Percentiles rank a stretch among this genome's conserved stretches.
These are phyloP conservation scores for Drosophila repleta DNA, from an alignment of 1,140 invertebrate genomes.

Conservation along the genomic window DNA sequence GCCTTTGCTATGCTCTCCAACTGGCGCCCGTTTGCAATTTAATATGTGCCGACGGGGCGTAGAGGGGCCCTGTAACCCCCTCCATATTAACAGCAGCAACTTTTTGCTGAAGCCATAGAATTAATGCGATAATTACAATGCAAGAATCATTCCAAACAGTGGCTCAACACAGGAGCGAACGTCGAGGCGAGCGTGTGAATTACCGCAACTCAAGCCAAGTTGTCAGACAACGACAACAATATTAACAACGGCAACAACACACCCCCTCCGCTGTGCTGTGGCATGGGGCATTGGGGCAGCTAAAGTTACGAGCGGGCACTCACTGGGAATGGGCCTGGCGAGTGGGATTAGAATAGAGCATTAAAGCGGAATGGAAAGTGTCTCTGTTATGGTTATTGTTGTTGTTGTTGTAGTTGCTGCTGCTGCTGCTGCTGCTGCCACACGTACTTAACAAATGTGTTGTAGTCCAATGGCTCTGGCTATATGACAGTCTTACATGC, in stretches of 20 bases:
- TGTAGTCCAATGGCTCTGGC: constrained; percentile 17
- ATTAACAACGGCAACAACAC: constrained; percentile 3
- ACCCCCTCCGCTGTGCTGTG: neutral
- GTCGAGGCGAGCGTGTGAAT: constrained; percentile 39
- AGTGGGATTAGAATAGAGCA: constrained; percentile 36
- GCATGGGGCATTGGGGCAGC: constrained; percentile 25
- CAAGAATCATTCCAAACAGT: constrained; percentile 57
- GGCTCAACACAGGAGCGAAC: constrained; percentile 1
- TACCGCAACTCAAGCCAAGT: constrained; percentile 31
- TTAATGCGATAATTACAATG: constrained; percentile 79
- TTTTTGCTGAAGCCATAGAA: constrained; percentile 64
- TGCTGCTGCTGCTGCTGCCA: constrained; percentile 9
- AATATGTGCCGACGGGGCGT: constrained; percentile 25
- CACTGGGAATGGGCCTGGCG: neutral
- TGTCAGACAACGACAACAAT: constrained; percentile 18
- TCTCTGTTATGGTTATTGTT: neutral
- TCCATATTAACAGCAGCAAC: constrained; percentile 8
- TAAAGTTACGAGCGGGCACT: constrained; percentile 36
- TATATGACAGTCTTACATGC: constrained; percentile 4
- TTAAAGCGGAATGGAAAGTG: constrained; percentile 28
- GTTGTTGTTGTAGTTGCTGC: constrained; percentile 11
- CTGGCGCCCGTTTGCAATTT: constrained; percentile 60
- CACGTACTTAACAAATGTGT: constrained; percentile 28
- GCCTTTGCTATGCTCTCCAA: constrained; percentile 27
- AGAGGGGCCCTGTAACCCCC: no score